Base-by-base conservation (phyloP, 2,888 invertebrate species). In the Cyclophora punctaria region DNA sequence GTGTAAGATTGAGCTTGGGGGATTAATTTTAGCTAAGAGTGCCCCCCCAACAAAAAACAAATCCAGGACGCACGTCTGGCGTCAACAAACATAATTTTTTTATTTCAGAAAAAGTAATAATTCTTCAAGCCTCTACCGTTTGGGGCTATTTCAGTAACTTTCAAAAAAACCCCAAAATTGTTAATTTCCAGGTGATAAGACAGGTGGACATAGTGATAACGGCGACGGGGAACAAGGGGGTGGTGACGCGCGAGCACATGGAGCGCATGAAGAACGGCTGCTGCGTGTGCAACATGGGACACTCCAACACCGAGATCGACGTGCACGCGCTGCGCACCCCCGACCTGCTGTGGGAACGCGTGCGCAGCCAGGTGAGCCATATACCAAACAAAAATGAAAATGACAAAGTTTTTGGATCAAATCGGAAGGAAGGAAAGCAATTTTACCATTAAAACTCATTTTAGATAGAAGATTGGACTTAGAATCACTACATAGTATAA, bases 181-280 rank as follows among this genome's bases (percentile, higher is more conserved):
- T 20, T 20, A 7, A 3, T 35, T 49, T 45, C 0, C 64, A 98
- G 91, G 97, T 98, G 35, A 96, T 95, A 60, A 92, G 97, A 49
- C 95, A 94, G 79, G 96, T 98, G 52, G 98, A 98, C 81, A 96
- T 98, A 71, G 94, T 98, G 45, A 95, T 98, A 64, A 98, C 98
- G n/a, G 98, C 98, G 47, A 98, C 98, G 0, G 98, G 98, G 40
- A 98, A 98, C 80, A 98, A 98, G 83, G 97, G 98, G 72, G 98
- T 98, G 4, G 97, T 98, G 34, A 96, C 95, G 0, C 91, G 97
- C 3, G 97, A 97, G 63, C 97, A 97, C 74, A 96, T 98, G 96
- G 98, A 98, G 79, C 94, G 96, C 66, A 96, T 98, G 96, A 97
- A 97, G 85, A 97, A 95, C 75, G 98, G 97, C 40, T 97, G 97